Evolutionary conservation across 2,113 vertebrate species (phyloP), one percentile per base, ranked within the genome.

Genomic region (Cyprinodon variegatus): DNA sequence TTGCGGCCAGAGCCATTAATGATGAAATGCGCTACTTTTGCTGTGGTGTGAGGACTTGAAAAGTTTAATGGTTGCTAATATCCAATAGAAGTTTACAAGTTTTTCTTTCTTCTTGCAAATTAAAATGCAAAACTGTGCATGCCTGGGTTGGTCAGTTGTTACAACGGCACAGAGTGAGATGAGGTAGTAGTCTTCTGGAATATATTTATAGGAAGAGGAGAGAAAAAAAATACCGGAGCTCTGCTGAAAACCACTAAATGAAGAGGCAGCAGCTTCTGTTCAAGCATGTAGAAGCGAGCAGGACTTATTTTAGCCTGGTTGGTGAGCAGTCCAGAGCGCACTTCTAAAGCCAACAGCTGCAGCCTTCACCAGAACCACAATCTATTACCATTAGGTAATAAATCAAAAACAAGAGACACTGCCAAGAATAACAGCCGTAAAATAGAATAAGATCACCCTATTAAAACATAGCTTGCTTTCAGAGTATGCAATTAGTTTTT

Each of bases 371-470:
- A 84, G 82, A 76, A 84, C 88, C 91, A 80, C 85, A 90, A 90
- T 92, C 92, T 87, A 90, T 91, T 92, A 91, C 87, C 90, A 88
- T 92, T 91, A 89, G 91, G 91, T 74, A 77, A 91, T 92, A 89
- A 92, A 93, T 94, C 90, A 89, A 85, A 93, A 88, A 77, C 65
- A 78, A 76, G 80, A 80, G 67, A 69, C 74, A 81, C 77, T 65
- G 85, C 89, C 90, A 91, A 90, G 75, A 85, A 90, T 85, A 92
- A 92, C 83, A 86, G 74, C 77, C 53, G 77, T 86, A 84, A 83
- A 85, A 78, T 63, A 65, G 68, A 76, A 76, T 79, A 78, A 71
- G 75, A 50, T 86, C 85, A 69, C 65, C 65, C 85, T 79, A 71
- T 83, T 88, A 83, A 84, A 77, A 78, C 70, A 82, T 36, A 36